A percentile compares a stretch with the other conserved stretches of the same genome.
These are phyloP conservation scores for Cardiocondyla obscurior DNA, from an alignment of 1,140 invertebrate genomes.

Conservation along the genomic window DNA sequence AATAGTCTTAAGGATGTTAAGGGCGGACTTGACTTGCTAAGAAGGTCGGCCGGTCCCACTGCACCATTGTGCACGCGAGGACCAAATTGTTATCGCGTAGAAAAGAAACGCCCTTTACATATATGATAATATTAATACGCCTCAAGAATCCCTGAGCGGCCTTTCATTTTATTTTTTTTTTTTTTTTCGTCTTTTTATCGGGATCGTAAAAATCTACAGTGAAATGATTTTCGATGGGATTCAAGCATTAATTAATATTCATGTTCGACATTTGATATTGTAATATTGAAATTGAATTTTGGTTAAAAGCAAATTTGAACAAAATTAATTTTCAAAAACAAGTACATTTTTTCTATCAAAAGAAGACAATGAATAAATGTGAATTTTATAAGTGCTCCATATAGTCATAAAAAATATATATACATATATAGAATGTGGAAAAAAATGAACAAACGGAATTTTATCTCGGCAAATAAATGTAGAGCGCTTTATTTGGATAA, in stretches of 20 bases:
- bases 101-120: constrained; percentile 21
- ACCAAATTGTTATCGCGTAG: constrained; percentile 17
- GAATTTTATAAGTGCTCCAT: neutral
- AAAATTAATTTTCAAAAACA: neutral
- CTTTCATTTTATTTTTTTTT: neutral
- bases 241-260: no score
- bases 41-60: constrained; percentile 17
- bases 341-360: neutral
- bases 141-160: neutral
- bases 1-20: constrained; percentile 71
- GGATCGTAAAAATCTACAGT: neutral
- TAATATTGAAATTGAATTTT: neutral
- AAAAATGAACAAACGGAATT: neutral
- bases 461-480: neutral
- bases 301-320: neutral
- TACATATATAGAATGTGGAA: no score
- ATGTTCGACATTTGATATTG: neutral
- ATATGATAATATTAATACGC: constrained; percentile 18
- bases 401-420: neutral
- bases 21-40: constrained; percentile 70
- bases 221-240: neutral
- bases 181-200: neutral
- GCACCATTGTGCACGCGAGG: constrained; percentile 30
- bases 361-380: neutral
- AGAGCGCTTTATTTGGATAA: constrained; percentile 8